These are phyloP conservation scores for Pangasianodon gigas DNA, from an alignment of 2,113 vertebrate species.

Conservation along the genomic window DNA sequence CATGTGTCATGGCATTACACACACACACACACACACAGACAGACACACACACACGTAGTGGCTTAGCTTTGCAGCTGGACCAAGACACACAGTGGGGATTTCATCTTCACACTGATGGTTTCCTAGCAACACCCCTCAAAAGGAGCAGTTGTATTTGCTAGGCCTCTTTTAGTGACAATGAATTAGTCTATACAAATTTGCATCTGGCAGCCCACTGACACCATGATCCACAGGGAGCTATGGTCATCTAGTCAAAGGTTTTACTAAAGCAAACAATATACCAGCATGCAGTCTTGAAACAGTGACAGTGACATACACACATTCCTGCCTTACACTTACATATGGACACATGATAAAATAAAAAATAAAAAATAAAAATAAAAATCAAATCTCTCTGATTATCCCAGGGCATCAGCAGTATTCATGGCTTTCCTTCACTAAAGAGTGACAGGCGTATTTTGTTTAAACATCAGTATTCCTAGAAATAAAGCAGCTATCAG, in stretches of 20 bases:
- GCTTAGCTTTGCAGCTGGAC: conserved; percentile 65
- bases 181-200: conserved; percentile 74
- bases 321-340: not conserved
- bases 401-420: not conserved
- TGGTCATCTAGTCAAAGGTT: conserved; percentile 47
- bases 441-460: not conserved
- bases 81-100: conserved; percentile 67
- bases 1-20: conserved; percentile 11
- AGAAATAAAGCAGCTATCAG: not conserved
- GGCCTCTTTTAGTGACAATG: conserved; percentile 67
- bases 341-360: not conserved
- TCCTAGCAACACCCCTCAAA: conserved; percentile 87
- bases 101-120: conserved; percentile 73
- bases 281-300: conserved; percentile 2
- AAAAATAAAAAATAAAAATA: not conserved
- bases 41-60: conserved; percentile 51
- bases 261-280: conserved; percentile 23
- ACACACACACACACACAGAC: conserved; percentile 22
- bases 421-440: not conserved
- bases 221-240: conserved; percentile 47
- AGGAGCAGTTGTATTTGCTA: conserved; percentile 64
- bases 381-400: conserved; percentile 20
- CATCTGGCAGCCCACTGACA: conserved; percentile 56
- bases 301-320: not conserved
- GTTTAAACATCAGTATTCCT: not conserved